Base-by-base conservation (phyloP, 2,888 invertebrate species). In the Macrophya annulata region DNA sequence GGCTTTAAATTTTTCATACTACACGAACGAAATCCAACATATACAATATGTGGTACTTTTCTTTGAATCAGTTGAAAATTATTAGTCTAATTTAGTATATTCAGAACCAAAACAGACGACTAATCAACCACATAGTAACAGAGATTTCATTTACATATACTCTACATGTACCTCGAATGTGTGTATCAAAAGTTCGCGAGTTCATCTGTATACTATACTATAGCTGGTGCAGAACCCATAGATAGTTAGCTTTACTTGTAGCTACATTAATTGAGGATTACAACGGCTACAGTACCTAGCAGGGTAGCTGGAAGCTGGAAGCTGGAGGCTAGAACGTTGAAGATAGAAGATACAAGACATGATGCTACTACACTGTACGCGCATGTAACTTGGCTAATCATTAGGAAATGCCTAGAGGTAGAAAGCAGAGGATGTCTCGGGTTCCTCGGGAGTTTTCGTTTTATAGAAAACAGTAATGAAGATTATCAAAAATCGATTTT, bases 381-480 rank as follows among this genome's bases (percentile, higher is more conserved):
- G 48, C 59, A 21, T 48, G 87, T 90, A 91, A 90, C 91, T 91
- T 90, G 90, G 89, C 88, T 90, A 91, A 90, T 90, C 89, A 90
- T 87, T 87, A 89, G 87, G 89, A 88, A 89, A 89, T 90, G 88
- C 90, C 90, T 88, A 85, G 87, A 87, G 91, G 88, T 88, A 91
- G 90, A 79, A n/a, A n/a, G n/a, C 5, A 43, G 37, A 2, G 55
- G 3, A 17, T 5, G 37, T 21, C 62, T 51, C 6, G 25, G 40
- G 17, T 45, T 40, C 21, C 21, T 25, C 21, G 15, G 0, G 62
- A 15, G 40, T 4, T n/a, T 40, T 37, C 10, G 25, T 51, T 5
- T 25, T 21, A 12, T 21, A 6, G 25, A 9, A 25, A 51, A 45
- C 6, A 25, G 76, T 48, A 31, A 8, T 48, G n/a, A 15, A 1